Evolutionary conservation across 2,888 invertebrate species (phyloP).

Genomic region (Liodrosophila aerea): DNA sequence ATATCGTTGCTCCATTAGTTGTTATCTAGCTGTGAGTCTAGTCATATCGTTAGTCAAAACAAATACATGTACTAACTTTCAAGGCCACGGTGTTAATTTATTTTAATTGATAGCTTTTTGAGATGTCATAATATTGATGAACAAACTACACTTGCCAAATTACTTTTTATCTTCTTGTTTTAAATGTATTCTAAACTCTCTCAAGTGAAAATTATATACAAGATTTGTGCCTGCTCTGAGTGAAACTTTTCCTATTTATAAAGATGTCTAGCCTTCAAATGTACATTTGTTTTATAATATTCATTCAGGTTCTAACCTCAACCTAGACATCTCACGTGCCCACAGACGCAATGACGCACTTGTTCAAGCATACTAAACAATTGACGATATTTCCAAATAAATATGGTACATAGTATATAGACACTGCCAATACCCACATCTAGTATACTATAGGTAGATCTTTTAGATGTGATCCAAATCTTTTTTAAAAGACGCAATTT

Average conservation of each 20-base stretch:
- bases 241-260: conserved; percentile 38
- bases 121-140: too few relatives aligned
- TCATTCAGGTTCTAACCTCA: conserved; percentile 20
- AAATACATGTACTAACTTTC: too few relatives aligned
- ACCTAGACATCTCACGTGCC: conserved; percentile 29
- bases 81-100: too few relatives aligned
- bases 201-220: too few relatives aligned
- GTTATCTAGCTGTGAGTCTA: too few relatives aligned
- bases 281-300: conserved; percentile 13
- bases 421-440: conserved; percentile 11
- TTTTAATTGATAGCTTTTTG: too few relatives aligned
- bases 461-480: conserved; percentile 4
- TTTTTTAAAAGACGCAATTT: conserved; percentile 10
- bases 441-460: conserved; percentile 5
- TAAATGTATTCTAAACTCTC: too few relatives aligned
- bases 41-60: too few relatives aligned
- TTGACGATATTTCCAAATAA: conserved; percentile 35
- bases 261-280: conserved; percentile 11
- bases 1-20: too few relatives aligned
- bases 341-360: conserved; percentile 36
- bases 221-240: too few relatives aligned
- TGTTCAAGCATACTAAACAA: conserved; percentile 33
- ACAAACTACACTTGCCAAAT: too few relatives aligned
- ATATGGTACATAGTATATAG: background rate
- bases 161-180: too few relatives aligned